Base-by-base conservation (phyloP, 2,113 vertebrate species). In the Notarius quadriscutis region DNA sequence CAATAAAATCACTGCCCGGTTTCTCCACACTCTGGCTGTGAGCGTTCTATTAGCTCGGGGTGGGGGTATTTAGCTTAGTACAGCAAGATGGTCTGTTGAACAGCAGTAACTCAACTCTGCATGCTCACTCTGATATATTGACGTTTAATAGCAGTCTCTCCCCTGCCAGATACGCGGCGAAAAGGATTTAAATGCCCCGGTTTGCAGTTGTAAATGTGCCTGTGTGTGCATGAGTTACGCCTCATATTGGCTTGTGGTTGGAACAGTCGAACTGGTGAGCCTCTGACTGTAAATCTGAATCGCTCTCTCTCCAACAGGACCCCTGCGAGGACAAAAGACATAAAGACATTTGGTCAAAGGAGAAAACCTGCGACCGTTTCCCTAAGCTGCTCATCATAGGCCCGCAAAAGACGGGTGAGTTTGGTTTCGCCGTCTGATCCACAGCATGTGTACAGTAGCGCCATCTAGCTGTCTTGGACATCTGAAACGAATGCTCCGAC, bases 261-360 rank as follows among this genome's bases (percentile, higher is more conserved):
- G 17, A 25, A 22, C 18, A 74, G 41, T 63, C 51, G 12, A 71
- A 14, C 62, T 58, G 22, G n/a, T 51, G 48, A 72, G 62, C 25
- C 14, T 77, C 65, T 65, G 25, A 62, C n/a, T 57, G 7, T 67
- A 75, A 87, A 62, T 53, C 67, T 67, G 84, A 67, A 41, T 51
- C 25, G 27, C 67, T 85, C 15, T 83, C 83, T 82, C 75, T 84
- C 0, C 95, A 94, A 92, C 92, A 97, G 97, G 97, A 97, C 93
- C 97, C 97, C 84, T 97, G 96, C 65, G 96, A 97, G 89, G 97
- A 97, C 93, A 97, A 97, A 90, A 94, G 97, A 7, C 97, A 97
- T 93, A 97, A 97, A 93, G 97, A 97, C 88, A 97, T 97, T 91
- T 97, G 97, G 97, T 97, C 97, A 67, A 97, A 97, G 93, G 97